Conservation (phyloP, 2,113 vertebrate species). For the Anguilla rostrata region DNA sequence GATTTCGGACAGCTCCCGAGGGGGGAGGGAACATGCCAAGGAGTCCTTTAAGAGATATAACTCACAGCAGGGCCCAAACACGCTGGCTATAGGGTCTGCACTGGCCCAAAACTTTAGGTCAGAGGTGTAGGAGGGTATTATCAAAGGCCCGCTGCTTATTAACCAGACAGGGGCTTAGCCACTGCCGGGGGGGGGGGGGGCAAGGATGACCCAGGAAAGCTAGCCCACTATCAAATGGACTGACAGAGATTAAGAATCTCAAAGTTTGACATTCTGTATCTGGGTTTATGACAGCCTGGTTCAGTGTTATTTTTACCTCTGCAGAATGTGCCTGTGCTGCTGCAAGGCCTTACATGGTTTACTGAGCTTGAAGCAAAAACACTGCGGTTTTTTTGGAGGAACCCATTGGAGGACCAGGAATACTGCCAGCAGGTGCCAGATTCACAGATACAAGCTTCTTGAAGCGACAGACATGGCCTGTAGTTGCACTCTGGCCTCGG, state of each 20-base stretch:
- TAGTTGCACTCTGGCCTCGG: neutral
- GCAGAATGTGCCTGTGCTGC: constrained; percentile 45
- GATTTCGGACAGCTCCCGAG: constrained; percentile 27
- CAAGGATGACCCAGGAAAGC: neutral
- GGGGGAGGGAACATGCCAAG: constrained; percentile 23
- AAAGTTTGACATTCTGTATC: neutral
- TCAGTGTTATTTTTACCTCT: constrained; percentile 42
- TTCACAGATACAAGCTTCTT: neutral
- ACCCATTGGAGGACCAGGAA: neutral
- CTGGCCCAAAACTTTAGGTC: neutral
- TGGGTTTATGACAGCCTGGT: constrained; percentile 39
- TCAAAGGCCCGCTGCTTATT: neutral
- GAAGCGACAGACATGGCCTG: neutral
- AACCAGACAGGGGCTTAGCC: neutral
- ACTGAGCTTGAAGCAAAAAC: constrained; percentile 29
- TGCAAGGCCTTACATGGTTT: constrained; percentile 44
- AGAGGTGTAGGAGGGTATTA: neutral
- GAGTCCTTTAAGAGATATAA: neutral
- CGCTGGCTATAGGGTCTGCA: neutral
- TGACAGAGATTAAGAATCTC: neutral
- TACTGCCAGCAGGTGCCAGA: neutral
- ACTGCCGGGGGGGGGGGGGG: neutral
- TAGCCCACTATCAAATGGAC: neutral
- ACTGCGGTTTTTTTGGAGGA: neutral
- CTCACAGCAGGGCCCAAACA: neutral